Evolutionary conservation across 2,113 vertebrate species (phyloP), one percentile per base, ranked within the genome.

Genomic region (Malurus elegans): DNA sequence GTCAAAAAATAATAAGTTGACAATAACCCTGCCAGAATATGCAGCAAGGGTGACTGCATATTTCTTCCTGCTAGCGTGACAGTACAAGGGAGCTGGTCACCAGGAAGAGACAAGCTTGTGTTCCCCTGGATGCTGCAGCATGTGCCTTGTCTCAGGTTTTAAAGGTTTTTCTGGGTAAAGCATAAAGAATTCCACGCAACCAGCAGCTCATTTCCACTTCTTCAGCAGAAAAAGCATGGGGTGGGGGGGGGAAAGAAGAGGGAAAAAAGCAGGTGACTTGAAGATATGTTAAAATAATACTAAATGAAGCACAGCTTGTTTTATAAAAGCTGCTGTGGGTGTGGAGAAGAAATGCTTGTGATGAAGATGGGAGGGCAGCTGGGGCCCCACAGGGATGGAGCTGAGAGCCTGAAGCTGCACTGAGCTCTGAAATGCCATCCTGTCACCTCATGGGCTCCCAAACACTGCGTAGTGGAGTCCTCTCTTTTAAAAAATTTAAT

Each of bases 1-100:
- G 79, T 93, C 96, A 97, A 96, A 89, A 92, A 91, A 88, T 92
- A 94, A 94, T 67, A 96, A 95, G 93, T 96, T 96, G 92, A 96
- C 91, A 90, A 86, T 86, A 97, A 95, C 90, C 89, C 96, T 95
- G 92, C 87, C 93, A 96, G 94, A 87, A 86, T 79, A 75, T 94
- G 92, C 93, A 95, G 93, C 93, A 94, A 94, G 94, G 91, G 86
- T 92, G 93, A 93, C 76, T 94, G 92, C 92, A 88, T 93, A 88
- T 95, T 94, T 88, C 92, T 92, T 88, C 80, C 82, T 79, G 84
- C 81, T 86, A 67, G 44, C 1, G 42, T 92, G 90, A 87, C 91
- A 79, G 79, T 71, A 60, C 81, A 23, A 79, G 88, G 86, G 88
- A 97, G 31, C 25, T 80, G 93, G 65, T 90, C 82, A 89, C 76